Conservation (phyloP, 2,113 vertebrate species). For the Calidris pygmaea region DNA sequence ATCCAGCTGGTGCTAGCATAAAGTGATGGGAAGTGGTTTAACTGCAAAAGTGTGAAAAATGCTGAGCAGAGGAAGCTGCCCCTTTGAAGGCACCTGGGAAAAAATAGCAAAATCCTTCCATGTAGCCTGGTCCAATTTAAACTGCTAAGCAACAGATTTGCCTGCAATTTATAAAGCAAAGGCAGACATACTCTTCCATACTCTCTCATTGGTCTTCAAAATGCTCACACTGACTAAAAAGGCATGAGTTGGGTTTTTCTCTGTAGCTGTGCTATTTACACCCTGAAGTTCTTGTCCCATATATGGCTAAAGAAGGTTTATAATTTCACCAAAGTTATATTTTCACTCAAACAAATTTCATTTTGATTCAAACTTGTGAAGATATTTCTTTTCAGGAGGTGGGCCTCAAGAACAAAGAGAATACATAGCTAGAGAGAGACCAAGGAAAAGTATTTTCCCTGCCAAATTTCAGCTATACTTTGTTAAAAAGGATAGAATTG, state of each 20-base stretch:
- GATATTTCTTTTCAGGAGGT: neutral
- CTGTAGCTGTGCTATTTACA: neutral
- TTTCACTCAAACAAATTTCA: neutral
- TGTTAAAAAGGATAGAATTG: neutral
- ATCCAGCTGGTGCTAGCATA: neutral
- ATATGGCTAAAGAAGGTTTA: neutral
- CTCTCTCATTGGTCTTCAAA: neutral
- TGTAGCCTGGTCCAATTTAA: neutral
- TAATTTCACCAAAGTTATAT: neutral
- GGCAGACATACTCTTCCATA: neutral
- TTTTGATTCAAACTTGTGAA: neutral
- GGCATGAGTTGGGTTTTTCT: neutral
- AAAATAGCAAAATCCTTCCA: neutral
- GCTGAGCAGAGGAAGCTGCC: neutral
- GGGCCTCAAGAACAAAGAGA: neutral
- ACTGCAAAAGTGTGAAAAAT: neutral
- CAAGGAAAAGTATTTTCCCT: neutral
- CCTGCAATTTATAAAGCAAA: neutral
- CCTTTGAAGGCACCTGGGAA: neutral
- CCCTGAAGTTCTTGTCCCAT: accelerated
- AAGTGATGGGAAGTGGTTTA: slow-evolving; percentile 5
- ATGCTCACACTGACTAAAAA: neutral
- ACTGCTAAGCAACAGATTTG: neutral
- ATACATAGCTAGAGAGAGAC: neutral
- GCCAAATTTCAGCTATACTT: neutral